Percentiles rank a stretch among this genome's conserved stretches.
phyloP scores from a whole-genome alignment of 2,797 vertebrate genomes.

The Apodemus agrarius region DNA sequence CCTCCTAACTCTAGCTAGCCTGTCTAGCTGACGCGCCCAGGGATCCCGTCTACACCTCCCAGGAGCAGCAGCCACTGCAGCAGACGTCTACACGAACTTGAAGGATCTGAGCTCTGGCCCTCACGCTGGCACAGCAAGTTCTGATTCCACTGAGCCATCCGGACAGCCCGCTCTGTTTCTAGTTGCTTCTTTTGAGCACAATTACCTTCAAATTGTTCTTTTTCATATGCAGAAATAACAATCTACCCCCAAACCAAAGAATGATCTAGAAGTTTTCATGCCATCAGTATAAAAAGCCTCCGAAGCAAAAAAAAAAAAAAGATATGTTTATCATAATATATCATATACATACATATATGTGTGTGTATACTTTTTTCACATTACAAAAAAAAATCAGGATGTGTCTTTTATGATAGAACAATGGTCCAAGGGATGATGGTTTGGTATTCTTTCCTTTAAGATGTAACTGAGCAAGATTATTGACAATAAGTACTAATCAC shows the following conservation, averaged over 20 bases:
- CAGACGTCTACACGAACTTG: background rate
- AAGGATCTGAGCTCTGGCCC: background rate
- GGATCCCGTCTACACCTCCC: background rate
- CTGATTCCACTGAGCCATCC: background rate
- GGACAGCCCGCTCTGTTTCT: background rate
- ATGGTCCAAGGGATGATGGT: background rate
- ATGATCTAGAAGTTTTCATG: background rate
- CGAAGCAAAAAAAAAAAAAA: background rate
- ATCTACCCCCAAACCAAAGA: slow-evolving; percentile 16
- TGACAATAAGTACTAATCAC: background rate
- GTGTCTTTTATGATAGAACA: background rate
- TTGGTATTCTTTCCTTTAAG: background rate
- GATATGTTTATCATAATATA: background rate
- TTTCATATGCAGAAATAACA: background rate
- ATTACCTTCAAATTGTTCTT: background rate
- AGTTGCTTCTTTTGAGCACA: background rate
- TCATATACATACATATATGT: background rate
- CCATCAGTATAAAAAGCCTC: background rate
- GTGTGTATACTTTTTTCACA: background rate
- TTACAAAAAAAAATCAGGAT: background rate
- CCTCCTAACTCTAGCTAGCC: background rate
- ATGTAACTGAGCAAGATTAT: background rate
- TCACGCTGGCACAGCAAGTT: background rate
- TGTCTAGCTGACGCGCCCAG: background rate
- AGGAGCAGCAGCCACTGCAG: too few species aligned